Conservation (phyloP, 2,888 invertebrate species). For the Drosophila hamatofila region DNA sequence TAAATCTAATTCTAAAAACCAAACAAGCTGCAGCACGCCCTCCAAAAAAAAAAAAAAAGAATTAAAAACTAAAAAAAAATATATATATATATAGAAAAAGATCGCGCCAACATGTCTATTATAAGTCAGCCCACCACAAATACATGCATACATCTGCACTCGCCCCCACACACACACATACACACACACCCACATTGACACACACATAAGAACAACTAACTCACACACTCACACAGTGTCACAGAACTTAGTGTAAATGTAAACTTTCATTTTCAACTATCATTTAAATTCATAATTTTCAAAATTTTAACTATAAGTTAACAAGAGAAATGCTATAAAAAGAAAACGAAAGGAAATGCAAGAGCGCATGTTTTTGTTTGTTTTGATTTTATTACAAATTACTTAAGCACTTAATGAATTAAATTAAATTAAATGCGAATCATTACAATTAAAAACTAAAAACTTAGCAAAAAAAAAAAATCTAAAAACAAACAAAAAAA, state of each 20-base stretch:
- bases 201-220: conserved; percentile 15
- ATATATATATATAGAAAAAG: not conserved
- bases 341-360: conserved; percentile 42
- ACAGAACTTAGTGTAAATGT: conserved; percentile 67
- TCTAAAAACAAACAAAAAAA: conserved; percentile 45
- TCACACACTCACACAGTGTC: conserved; percentile 47
- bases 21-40: conserved; percentile 32
- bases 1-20: conserved; percentile 35
- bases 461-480: conserved; percentile 65
- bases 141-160: conserved; percentile 23
- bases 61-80: not conserved
- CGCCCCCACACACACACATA: not conserved
- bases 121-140: conserved; percentile 58
- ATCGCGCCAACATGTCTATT: conserved; percentile 46
- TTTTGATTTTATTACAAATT: conserved; percentile 59
- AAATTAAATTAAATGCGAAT: conserved; percentile 49
- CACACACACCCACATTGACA: not conserved
- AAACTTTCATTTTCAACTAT: conserved; percentile 62
- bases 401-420: conserved; percentile 61
- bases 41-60: conserved; percentile 12
- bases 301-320: conserved; percentile 67
- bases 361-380: conserved; percentile 59
- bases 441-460: conserved; percentile 40
- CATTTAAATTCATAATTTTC: conserved; percentile 63
- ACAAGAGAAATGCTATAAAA: conserved; percentile 43